phyloP scores from a whole-genome alignment of 1,140 invertebrate species.

The Halesus radiatus region DNA sequence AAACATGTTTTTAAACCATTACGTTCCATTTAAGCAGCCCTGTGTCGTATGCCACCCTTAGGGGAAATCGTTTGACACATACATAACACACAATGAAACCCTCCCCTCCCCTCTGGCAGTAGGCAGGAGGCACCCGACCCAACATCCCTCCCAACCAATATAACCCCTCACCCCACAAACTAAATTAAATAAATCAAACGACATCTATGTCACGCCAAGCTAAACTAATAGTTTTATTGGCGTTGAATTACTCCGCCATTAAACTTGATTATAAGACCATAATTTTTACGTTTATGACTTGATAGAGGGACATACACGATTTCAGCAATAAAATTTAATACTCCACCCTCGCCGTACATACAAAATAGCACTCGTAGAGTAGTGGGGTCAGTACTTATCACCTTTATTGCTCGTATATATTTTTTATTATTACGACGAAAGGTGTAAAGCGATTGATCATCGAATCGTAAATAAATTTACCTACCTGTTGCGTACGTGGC shows the following conservation, averaged over 20 bases:
- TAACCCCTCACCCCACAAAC: constrained; percentile 20
- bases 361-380: background rate
- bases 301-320: constrained; percentile 41
- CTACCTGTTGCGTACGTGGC: background rate
- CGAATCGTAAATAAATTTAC: background rate
- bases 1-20: background rate
- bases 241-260: constrained; percentile 52
- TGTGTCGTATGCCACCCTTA: background rate
- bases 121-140: too few relatives aligned
- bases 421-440: background rate
- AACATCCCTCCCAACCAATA: constrained; percentile 15
- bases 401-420: constrained; percentile 8
- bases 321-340: constrained; percentile 15
- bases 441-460: background rate
- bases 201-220: constrained; percentile 32
- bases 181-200: constrained; percentile 50
- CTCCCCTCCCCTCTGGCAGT: too few relatives aligned
- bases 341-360: constrained; percentile 22
- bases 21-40: constrained; percentile 2
- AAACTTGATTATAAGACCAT: constrained; percentile 53
- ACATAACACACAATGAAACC: background rate
- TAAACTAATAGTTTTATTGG: constrained; percentile 55
- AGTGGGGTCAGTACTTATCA: background rate
- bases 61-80: constrained; percentile 8
- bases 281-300: constrained; percentile 54